Conservation (phyloP, 2,113 vertebrate genomes). For the Empidonax traillii region DNA sequence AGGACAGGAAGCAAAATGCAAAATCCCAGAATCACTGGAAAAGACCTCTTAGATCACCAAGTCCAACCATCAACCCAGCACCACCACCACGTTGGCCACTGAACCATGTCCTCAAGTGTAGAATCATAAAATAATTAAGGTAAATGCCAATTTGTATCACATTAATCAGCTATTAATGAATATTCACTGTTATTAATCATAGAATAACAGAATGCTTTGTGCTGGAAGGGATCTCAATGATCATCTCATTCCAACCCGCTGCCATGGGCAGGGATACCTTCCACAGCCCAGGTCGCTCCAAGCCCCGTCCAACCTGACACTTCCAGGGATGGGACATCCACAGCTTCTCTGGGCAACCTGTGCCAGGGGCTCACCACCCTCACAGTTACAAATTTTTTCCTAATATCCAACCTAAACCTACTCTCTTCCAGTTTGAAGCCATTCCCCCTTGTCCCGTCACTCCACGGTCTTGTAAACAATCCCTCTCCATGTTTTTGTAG, state of each 20-base stretch:
- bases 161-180: not conserved
- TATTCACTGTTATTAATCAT: not conserved
- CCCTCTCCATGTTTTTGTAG: not conserved
- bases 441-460: not conserved
- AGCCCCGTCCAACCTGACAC: accelerated
- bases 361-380: no score
- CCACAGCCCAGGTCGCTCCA: not conserved
- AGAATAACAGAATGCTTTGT: not conserved
- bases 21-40: accelerated
- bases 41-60: not conserved
- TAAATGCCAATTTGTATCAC: not conserved
- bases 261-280: not conserved
- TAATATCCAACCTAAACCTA: not conserved
- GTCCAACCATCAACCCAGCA: not conserved
- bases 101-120: not conserved
- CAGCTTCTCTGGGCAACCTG: not conserved
- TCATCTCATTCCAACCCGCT: accelerated
- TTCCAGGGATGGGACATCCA: not conserved
- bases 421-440: not conserved
- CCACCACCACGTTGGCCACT: accelerated
- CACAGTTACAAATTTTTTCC: not conserved
- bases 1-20: not conserved
- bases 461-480: not conserved
- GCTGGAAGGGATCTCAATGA: not conserved
- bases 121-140: not conserved